Conservation (phyloP, 2,797 vertebrate species). For the Typhlichthys subterraneus region DNA sequence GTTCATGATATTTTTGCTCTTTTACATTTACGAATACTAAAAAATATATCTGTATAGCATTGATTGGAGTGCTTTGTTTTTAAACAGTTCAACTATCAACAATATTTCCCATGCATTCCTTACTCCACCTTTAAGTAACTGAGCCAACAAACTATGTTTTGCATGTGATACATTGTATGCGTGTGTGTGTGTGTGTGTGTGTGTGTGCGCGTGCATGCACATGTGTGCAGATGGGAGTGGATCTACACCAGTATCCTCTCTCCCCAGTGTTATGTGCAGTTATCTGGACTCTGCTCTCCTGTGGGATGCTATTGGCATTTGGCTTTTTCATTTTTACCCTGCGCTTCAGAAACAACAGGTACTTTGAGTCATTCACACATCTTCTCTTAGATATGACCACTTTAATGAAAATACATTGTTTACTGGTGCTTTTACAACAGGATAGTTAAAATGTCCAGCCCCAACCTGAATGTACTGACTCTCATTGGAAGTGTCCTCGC, state of each 20-base stretch:
- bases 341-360: constrained; percentile 96
- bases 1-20: too few species aligned
- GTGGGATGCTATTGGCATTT: constrained; percentile 85
- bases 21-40: too few species aligned
- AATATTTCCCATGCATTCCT: too few species aligned
- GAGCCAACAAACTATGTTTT: not conserved
- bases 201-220: constrained; percentile 45
- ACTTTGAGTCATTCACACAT: not conserved
- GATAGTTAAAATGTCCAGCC: constrained; percentile 99
- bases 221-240: constrained; percentile 58
- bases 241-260: constrained; percentile 58
- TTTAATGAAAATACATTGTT: not conserved
- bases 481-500: constrained; percentile 89
- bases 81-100: too few species aligned
- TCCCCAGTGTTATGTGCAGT: constrained; percentile 84
- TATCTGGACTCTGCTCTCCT: constrained; percentile 88
- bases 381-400: not conserved
- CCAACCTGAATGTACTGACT: constrained; percentile 93
- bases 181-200: constrained; percentile 36
- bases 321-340: constrained; percentile 92
- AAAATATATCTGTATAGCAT: too few species aligned
- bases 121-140: too few species aligned
- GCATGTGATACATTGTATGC: constrained; percentile 13
- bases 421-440: constrained; percentile 60
- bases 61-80: too few species aligned